A percentile compares a stretch with the other conserved stretches of the same genome.
Evolutionary conservation across 2,888 invertebrate species (phyloP).

Genomic region (Bombyx huttoni): DNA sequence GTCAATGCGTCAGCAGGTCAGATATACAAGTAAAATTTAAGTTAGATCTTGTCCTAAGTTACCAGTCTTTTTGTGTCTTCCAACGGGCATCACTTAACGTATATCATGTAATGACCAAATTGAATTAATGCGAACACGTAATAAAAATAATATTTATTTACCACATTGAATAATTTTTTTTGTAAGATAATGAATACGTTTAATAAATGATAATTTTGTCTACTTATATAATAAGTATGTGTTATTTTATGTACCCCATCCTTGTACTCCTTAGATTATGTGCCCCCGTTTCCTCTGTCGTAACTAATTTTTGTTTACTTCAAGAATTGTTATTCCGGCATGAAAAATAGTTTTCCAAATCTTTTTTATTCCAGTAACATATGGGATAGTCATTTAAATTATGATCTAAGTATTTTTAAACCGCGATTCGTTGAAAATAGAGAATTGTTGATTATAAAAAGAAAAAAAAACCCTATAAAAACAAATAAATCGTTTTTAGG

Average conservation of each 20-base stretch:
- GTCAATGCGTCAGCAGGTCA: background rate
- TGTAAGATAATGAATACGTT: slow-evolving; percentile 58
- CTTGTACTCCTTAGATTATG: slow-evolving; percentile 5
- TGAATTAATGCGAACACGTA: slow-evolving; percentile 40
- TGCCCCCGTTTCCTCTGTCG: slow-evolving; percentile 3
- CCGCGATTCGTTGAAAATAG: too few species aligned
- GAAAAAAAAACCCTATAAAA: too few species aligned
- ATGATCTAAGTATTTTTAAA: too few species aligned
- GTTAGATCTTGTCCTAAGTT: slow-evolving; percentile 1
- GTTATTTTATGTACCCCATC: slow-evolving; percentile 31
- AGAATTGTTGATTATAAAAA: too few species aligned
- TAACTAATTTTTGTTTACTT: slow-evolving; percentile 1
- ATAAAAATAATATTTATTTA: slow-evolving; percentile 57
- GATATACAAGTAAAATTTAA: background rate
- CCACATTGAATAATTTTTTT: slow-evolving; percentile 44
- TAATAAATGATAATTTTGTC: slow-evolving; percentile 66
- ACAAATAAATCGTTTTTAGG: too few species aligned
- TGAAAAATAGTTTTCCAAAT: background rate
- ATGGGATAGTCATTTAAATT: too few species aligned
- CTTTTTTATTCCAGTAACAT: background rate
- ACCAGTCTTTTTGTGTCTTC: slow-evolving; percentile 1
- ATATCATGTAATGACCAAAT: slow-evolving; percentile 24
- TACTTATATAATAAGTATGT: slow-evolving; percentile 39
- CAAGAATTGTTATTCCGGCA: background rate
- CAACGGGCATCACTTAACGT: background rate